Evolutionary conservation across 2,888 invertebrate species (phyloP).

Genomic region (Eupithecia centaureata): DNA sequence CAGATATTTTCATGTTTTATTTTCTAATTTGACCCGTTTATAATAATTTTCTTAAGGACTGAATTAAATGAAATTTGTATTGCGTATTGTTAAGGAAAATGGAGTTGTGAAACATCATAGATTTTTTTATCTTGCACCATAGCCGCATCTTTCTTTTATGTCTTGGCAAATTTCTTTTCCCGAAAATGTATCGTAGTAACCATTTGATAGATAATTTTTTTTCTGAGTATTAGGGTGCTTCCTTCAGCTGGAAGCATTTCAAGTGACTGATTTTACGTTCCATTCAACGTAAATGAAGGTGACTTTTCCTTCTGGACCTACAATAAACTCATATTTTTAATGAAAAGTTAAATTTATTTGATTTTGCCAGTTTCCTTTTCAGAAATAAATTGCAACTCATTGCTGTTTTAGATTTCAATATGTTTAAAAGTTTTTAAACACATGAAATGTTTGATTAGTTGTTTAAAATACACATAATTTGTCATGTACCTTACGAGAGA

Average conservation of each 20-base stretch:
- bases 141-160: not conserved
- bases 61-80: no score
- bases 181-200: not conserved
- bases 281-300: slow-evolving; percentile 2
- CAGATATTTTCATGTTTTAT: no score
- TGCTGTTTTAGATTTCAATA: not conserved
- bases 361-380: not conserved
- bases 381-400: not conserved
- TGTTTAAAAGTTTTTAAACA: not conserved
- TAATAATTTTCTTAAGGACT: no score
- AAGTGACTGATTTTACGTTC: slow-evolving; percentile 1
- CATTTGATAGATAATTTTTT: no score
- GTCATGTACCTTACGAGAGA: no score
- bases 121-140: no score
- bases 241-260: slow-evolving; percentile 10
- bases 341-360: not conserved
- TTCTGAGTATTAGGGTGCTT: not conserved
- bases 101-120: no score
- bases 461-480: no score
- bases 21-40: no score
- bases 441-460: no score
- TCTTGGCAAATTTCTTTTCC: not conserved
- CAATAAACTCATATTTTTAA: no score
- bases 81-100: no score
- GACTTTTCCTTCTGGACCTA: not conserved